These are phyloP conservation scores for Nymphalis urticae DNA, from an alignment of 2,888 invertebrate species.

Conservation along the genomic window DNA sequence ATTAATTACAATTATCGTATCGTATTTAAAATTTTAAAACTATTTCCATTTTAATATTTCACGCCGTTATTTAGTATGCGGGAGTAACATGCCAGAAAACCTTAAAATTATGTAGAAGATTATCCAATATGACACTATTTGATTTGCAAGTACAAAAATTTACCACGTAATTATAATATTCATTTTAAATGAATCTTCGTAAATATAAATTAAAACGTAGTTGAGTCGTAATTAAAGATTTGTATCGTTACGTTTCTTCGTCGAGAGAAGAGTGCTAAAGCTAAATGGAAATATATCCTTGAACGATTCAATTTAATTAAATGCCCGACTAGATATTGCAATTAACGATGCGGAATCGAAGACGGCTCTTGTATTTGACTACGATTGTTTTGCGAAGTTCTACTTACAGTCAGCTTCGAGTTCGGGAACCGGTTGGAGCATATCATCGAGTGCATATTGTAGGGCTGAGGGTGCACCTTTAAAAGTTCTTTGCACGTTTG, in stretches of 20 bases:
- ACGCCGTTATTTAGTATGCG: too few species aligned
- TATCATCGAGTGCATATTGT: constrained; percentile 64
- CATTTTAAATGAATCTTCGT: too few species aligned
- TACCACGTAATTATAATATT: too few species aligned
- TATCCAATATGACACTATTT: too few species aligned
- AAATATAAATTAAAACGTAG: not conserved
- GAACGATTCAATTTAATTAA: constrained; percentile 2
- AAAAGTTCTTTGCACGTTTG: constrained; percentile 52
- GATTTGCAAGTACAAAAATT: too few species aligned
- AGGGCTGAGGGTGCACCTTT: constrained; percentile 55
- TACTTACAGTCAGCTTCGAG: constrained; percentile 69
- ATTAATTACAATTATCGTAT: too few species aligned
- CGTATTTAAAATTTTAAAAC: too few species aligned
- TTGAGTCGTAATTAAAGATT: not conserved
- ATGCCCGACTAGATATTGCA: not conserved
- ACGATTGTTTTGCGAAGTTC: not conserved
- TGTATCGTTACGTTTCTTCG: not conserved
- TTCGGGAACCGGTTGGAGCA: constrained; percentile 62
- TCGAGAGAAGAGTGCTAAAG: not conserved
- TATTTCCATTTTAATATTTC: too few species aligned
- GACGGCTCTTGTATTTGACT: not conserved
- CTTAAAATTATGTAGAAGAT: too few species aligned
- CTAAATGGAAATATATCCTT: not conserved
- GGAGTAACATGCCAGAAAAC: too few species aligned
- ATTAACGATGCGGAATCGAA: constrained; percentile 1